phyloP scores from a whole-genome alignment of 2,888 invertebrate genomes.

The Phortica magna region DNA sequence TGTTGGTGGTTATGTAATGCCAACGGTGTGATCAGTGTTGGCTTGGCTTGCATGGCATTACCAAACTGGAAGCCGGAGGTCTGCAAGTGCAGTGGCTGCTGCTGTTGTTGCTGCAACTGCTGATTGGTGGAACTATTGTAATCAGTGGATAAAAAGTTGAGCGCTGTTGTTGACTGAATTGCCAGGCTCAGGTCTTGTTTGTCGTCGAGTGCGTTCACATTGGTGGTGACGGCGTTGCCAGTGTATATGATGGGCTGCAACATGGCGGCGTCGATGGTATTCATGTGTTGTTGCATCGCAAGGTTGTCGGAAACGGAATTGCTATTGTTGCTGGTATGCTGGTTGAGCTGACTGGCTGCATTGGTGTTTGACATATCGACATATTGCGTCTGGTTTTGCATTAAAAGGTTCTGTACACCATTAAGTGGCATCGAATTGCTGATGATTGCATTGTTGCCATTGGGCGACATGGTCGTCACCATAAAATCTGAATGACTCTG shows the following conservation, averaged over 20 bases:
- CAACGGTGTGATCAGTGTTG: not conserved
- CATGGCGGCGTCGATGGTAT: conserved; percentile 50
- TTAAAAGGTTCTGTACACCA: conserved; percentile 56
- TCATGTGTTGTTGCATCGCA: conserved; percentile 33
- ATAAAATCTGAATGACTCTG: conserved; percentile 54
- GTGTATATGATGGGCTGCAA: conserved; percentile 57
- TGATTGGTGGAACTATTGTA: conserved; percentile 8
- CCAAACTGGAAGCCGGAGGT: not conserved
- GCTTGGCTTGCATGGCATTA: not conserved
- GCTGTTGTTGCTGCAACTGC: conserved; percentile 18
- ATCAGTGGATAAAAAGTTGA: conserved; percentile 27
- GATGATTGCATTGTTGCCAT: conserved; percentile 19
- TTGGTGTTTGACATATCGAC: conserved; percentile 51
- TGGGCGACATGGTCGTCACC: conserved; percentile 42
- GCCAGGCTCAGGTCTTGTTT: conserved; percentile 53
- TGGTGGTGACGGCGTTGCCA: conserved; percentile 51
- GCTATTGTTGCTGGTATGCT: conserved; percentile 45
- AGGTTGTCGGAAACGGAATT: not conserved
- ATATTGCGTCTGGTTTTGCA: conserved; percentile 58
- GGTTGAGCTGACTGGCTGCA: conserved; percentile 58
- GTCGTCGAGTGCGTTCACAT: not conserved
- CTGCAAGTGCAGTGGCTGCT: not conserved
- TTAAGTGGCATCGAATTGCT: conserved; percentile 30
- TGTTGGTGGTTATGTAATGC: conserved; percentile 26
- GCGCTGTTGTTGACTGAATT: conserved; percentile 40